Evolutionary conservation across 2,888 invertebrate species (phyloP), one percentile per base, ranked within the genome.

Genomic region (Ceramica pisi): DNA sequence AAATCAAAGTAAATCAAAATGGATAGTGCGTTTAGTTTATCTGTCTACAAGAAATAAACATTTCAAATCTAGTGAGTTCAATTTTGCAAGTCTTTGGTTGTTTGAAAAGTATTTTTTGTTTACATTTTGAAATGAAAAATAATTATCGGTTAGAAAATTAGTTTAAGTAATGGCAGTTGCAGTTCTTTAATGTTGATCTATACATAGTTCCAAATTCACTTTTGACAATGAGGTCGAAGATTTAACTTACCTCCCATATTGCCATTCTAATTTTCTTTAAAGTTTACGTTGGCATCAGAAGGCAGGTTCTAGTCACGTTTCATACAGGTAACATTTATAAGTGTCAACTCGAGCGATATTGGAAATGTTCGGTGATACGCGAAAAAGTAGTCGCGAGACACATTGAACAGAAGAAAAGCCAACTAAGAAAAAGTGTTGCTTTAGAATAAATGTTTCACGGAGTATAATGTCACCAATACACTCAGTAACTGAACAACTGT

Each of bases 261-360:
- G 26, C 21, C 2, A 23, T 35, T 60, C 14, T 46, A 67, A 80
- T 65, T 71, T 73, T 51, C 74, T 71, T 57, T 31, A 23, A 62
- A 57, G 51, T 76, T 80, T 82, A 81, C 79, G 75, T 82, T 87
- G 80, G 87, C 85, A 75, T 73, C 80, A 71, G 74, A 83, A 84
- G 77, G 78, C 80, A 72, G 74, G 83, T 67, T 79, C 71, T 78
- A 88, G 91, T 89, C 92, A 92, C 91, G 92, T 91, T 86, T 86
- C 83, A 81, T 75, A 82, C 79, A 85, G 85, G 88, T 87, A 87
- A 88, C 85, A 88, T 90, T 87, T 87, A 88, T 89, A 79, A 67
- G 70, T 77, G 85, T 86, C 86, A 85, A 88, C 85, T 85, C 75
- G 80, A 79, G 71, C 86, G 76, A 90, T 91, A 91, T 91, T 91